Evolutionary conservation across 2,113 vertebrate genomes (phyloP).

Genomic region (Actenoides lindsayi): DNA sequence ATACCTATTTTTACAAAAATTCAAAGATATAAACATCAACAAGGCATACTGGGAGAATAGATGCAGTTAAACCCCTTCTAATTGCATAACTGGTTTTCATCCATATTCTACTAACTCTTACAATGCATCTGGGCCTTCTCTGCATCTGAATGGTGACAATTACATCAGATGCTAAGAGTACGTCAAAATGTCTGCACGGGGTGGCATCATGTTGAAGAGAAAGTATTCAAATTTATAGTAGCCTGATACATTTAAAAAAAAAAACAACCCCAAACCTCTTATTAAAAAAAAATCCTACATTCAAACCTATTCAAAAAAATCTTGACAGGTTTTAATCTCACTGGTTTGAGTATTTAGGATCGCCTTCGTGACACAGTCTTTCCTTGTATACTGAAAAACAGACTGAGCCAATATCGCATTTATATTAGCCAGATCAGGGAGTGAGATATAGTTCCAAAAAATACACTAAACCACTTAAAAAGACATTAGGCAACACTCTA

Average conservation of each 20-base stretch:
- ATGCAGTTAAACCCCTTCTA: background rate
- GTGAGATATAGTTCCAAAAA: background rate
- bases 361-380: background rate
- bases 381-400: background rate
- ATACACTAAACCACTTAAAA: background rate
- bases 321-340: background rate
- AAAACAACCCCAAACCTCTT: background rate
- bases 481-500: background rate
- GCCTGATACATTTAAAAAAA: background rate
- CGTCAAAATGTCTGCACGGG: background rate
- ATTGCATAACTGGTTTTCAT: background rate
- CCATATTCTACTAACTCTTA: background rate
- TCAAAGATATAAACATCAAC: background rate
- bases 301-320: background rate
- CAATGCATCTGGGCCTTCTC: background rate
- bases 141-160: background rate
- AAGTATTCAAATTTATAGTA: background rate
- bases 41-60: background rate
- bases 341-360: background rate
- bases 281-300: background rate
- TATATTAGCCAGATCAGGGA: background rate
- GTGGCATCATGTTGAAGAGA: background rate
- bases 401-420: background rate
- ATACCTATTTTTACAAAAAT: background rate
- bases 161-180: background rate